Conservation (phyloP, 2,888 invertebrate genomes). For the Malthinus flaveolus region DNA sequence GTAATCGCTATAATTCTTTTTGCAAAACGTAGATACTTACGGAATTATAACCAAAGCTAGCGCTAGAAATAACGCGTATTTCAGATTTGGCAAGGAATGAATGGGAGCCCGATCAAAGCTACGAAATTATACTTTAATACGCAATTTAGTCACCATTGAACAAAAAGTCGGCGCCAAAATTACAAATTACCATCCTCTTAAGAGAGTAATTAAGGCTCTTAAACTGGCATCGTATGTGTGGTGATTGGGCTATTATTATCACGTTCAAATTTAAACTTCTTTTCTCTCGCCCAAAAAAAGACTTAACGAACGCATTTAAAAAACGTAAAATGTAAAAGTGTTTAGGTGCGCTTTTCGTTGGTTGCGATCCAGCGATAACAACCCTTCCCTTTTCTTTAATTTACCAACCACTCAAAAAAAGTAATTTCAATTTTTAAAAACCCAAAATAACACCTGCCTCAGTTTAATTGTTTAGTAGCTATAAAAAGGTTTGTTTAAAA, state of each 20-base stretch:
- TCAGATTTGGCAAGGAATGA: no score
- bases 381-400: background rate
- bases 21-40: no score
- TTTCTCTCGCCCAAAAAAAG: background rate
- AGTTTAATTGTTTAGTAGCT: conserved; percentile 9
- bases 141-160: conserved; percentile 5
- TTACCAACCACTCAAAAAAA: background rate
- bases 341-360: no score
- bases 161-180: background rate
- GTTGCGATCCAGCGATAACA: no score
- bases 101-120: no score
- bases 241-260: conserved; percentile 5
- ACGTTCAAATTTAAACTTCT: background rate
- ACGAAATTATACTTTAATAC: background rate
- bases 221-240: background rate
- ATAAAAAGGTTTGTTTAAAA: conserved; percentile 31
- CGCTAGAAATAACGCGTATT: no score
- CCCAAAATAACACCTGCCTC: conserved; percentile 32
- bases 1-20: no score
- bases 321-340: no score
- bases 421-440: background rate
- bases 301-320: background rate
- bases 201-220: background rate
- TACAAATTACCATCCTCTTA: background rate
- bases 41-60: no score